Percentiles rank a stretch among this genome's conserved stretches.
These are phyloP conservation scores for Delphinus delphis DNA, from an alignment of 2,113 vertebrate genomes.

Conservation along the genomic window DNA sequence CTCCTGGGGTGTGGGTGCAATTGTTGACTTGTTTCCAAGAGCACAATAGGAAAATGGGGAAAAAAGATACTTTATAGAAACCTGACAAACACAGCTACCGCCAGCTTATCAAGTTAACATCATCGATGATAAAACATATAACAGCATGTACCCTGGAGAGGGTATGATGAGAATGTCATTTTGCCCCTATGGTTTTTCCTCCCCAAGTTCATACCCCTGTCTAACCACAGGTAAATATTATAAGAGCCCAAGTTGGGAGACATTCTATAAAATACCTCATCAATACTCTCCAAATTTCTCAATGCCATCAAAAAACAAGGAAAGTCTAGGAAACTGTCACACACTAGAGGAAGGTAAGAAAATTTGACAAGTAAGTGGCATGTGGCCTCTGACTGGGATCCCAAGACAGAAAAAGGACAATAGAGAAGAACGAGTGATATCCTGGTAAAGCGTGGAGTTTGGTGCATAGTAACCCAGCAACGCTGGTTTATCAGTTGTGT, in stretches of 20 bases:
- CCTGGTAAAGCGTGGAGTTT: rapidly evolving
- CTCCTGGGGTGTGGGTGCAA: not conserved
- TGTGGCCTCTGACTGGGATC: not conserved
- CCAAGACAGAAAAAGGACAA: not conserved
- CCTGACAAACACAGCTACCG: rapidly evolving
- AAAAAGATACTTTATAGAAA: not conserved
- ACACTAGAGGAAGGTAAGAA: not conserved
- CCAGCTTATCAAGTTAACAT: no score
- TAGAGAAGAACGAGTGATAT: not conserved
- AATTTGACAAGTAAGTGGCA: rapidly evolving
- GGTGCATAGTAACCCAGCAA: rapidly evolving
- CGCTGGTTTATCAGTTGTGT: rapidly evolving
- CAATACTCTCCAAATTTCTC: not conserved
- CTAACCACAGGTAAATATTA: not conserved
- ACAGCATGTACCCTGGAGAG: rapidly evolving
- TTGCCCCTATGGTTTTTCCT: rapidly evolving
- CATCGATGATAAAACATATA: rapidly evolving
- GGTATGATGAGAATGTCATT: not conserved
- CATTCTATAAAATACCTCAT: not conserved
- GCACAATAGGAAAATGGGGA: not conserved
- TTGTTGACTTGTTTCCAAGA: not conserved
- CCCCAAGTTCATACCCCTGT: rapidly evolving
- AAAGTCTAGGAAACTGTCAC: not conserved
- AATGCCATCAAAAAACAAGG: not conserved
- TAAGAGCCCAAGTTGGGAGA: not conserved